Conservation (phyloP, 1,140 invertebrate species). For the Drosophila oshimai region DNA sequence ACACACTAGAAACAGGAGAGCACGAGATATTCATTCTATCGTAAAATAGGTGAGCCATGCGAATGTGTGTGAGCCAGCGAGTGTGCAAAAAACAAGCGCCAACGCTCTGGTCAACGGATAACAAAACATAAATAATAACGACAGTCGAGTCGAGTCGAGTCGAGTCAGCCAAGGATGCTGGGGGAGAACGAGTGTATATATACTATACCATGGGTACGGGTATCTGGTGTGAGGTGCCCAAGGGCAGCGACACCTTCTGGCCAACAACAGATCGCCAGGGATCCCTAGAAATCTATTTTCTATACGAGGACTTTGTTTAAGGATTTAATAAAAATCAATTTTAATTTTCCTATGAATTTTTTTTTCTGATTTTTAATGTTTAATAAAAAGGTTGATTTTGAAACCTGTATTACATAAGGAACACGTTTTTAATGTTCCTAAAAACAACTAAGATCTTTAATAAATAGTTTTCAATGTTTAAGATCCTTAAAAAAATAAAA, state of each 20-base stretch:
- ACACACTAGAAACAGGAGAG: conserved; percentile 49
- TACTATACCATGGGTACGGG: background rate
- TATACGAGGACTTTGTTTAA: background rate
- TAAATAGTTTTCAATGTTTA: too few species aligned
- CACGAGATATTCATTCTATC: conserved; percentile 79
- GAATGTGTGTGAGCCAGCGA: conserved; percentile 21
- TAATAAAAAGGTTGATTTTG: too few species aligned
- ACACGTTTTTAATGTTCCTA: too few species aligned
- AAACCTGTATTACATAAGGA: too few species aligned
- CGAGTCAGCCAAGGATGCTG: conserved; percentile 37
- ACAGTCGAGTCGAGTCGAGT: conserved; percentile 44
- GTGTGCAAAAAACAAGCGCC: conserved; percentile 55
- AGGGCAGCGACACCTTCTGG: conserved; percentile 17
- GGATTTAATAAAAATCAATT: background rate
- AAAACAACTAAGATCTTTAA: too few species aligned
- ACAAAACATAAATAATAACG: conserved; percentile 82
- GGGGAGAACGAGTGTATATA: conserved; percentile 12
- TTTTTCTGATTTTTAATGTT: too few species aligned
- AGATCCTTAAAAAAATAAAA: too few species aligned
- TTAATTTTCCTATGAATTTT: too few species aligned
- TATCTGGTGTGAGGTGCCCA: conserved; percentile 14
- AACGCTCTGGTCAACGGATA: conserved; percentile 80
- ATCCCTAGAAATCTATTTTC: background rate
- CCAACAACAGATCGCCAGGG: conserved; percentile 6
- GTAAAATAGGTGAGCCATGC: conserved; percentile 73